A percentile compares a stretch with the other conserved stretches of the same genome.
Conservation (phyloP, 2,797 vertebrate species). For the Pogoniulus pusillus region DNA sequence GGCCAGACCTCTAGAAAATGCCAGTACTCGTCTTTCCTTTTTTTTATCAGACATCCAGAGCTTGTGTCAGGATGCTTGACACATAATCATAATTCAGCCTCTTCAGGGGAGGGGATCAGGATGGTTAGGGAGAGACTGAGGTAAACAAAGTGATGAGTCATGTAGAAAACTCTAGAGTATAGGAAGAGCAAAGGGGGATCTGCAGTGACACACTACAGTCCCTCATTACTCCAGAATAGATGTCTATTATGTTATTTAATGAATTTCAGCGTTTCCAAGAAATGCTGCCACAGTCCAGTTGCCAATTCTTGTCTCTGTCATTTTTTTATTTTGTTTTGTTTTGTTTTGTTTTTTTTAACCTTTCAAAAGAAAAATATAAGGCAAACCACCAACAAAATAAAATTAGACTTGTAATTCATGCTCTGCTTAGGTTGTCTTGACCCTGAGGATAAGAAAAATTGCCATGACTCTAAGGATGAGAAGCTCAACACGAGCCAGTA, state of each 20-base stretch:
- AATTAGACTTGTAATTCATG: background rate
- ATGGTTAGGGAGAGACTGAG: background rate
- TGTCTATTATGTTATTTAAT: conserved; percentile 3
- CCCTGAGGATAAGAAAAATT: background rate
- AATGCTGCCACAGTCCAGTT: background rate
- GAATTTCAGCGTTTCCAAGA: conserved; percentile 17
- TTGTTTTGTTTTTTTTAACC: too few relatives aligned
- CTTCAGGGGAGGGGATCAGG: background rate
- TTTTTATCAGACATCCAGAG: background rate
- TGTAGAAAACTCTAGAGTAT: background rate
- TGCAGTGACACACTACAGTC: background rate
- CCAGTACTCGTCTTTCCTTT: background rate
- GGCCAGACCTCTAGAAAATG: background rate
- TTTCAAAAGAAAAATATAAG: too few relatives aligned
- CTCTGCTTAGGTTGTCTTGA: background rate
- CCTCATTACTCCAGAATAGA: background rate
- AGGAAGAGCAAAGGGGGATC: background rate
- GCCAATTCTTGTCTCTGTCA: background rate
- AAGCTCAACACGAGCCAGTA: too few relatives aligned
- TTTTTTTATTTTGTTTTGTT: background rate
- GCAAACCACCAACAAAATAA: background rate
- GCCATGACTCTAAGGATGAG: too few relatives aligned
- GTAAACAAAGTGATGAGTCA: background rate
- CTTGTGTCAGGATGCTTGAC: background rate
- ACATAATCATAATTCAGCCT: background rate